Evolutionary conservation across 2,888 invertebrate genomes (phyloP).

Genomic region (Leucania comma): DNA sequence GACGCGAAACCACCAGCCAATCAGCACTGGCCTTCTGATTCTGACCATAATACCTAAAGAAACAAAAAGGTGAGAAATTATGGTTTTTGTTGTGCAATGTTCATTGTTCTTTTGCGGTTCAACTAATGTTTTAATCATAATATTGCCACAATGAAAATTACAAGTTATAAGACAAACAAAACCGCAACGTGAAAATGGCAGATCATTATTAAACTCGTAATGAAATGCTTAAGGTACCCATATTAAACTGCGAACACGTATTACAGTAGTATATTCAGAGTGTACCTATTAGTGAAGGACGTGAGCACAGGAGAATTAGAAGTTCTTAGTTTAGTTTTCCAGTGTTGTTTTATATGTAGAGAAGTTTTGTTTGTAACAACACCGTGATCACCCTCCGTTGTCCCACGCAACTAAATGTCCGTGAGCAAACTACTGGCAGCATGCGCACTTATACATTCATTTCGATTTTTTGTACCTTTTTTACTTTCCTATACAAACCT

Average conservation of each 20-base stretch:
- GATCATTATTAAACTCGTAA: slow-evolving; percentile 25
- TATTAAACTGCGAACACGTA: slow-evolving; percentile 21
- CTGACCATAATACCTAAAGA: neutral
- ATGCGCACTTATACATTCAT: slow-evolving; percentile 49
- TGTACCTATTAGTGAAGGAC: slow-evolving; percentile 6
- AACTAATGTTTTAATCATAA: slow-evolving; percentile 36
- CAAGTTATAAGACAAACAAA: slow-evolving; percentile 8
- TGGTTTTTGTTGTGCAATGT: slow-evolving; percentile 13
- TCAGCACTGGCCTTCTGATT: slow-evolving; percentile 5
- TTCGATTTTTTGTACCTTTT: slow-evolving; percentile 59
- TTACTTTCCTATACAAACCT: slow-evolving; percentile 61
- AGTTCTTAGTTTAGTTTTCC: neutral
- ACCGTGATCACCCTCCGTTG: slow-evolving; percentile 1
- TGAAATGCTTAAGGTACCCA: slow-evolving; percentile 7
- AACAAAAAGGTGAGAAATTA: slow-evolving; percentile 21
- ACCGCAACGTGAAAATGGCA: slow-evolving; percentile 24
- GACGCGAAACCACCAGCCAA: neutral
- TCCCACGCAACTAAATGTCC: slow-evolving; percentile 30
- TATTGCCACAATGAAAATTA: slow-evolving; percentile 27
- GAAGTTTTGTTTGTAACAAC: slow-evolving; percentile 2
- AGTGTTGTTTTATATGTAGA: neutral
- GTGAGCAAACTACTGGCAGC: slow-evolving; percentile 25
- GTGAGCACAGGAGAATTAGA: neutral
- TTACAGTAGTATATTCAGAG: neutral
- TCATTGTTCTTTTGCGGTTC: slow-evolving; percentile 25